Evolutionary conservation across 2,888 invertebrate species (phyloP).

Genomic region (Amiota minor): DNA sequence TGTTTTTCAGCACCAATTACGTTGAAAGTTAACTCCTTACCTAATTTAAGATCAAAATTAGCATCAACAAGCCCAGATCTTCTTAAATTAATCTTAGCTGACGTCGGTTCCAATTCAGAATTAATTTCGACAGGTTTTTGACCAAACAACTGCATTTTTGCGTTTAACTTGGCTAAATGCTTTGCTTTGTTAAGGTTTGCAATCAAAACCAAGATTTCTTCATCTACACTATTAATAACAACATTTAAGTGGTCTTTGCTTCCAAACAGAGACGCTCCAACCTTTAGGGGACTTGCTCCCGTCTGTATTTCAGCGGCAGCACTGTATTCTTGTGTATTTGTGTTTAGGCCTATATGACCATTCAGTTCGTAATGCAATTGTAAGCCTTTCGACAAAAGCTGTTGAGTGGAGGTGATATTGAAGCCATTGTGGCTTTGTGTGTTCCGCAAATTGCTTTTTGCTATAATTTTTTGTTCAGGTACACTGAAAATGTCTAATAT

Average conservation of each 20-base stretch:
- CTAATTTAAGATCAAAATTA: constrained; percentile 60
- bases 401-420: constrained; percentile 71
- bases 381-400: constrained; percentile 74
- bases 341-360: constrained; percentile 62
- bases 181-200: constrained; percentile 60
- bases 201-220: constrained; percentile 56
- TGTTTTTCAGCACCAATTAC: constrained; percentile 55
- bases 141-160: constrained; percentile 59
- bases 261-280: constrained; percentile 58
- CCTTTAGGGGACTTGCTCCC: constrained; percentile 64
- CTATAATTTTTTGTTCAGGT: constrained; percentile 76
- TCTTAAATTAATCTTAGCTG: constrained; percentile 55
- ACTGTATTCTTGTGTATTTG: constrained; percentile 62
- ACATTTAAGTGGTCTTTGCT: constrained; percentile 70
- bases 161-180: constrained; percentile 50
- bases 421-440: constrained; percentile 62
- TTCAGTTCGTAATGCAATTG: constrained; percentile 62
- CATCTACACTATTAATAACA: constrained; percentile 55
- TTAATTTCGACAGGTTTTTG: constrained; percentile 58
- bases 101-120: constrained; percentile 57
- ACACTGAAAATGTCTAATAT: constrained; percentile 78
- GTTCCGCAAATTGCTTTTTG: constrained; percentile 46
- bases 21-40: constrained; percentile 65
- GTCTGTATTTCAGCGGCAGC: constrained; percentile 66
- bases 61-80: constrained; percentile 59